These are phyloP conservation scores for Trogon melanurus DNA, from an alignment of 2,113 vertebrate genomes.

Conservation along the genomic window DNA sequence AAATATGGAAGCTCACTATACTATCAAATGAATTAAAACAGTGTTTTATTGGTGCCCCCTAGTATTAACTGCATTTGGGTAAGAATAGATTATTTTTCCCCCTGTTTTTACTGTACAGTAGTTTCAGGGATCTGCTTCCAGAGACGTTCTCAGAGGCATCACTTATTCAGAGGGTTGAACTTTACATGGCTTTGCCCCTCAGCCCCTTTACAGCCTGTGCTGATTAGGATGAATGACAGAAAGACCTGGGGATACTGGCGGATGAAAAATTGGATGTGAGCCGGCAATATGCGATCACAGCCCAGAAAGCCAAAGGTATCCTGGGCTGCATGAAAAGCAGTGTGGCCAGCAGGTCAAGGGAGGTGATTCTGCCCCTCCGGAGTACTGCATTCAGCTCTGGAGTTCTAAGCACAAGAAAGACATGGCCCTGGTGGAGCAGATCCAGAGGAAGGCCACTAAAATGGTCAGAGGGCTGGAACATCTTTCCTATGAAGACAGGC, in stretches of 20 bases:
- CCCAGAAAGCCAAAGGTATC: neutral
- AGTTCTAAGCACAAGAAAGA: neutral
- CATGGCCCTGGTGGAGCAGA: fast-evolving
- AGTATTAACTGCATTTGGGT: neutral
- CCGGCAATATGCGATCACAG: fast-evolving
- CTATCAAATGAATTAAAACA: neutral
- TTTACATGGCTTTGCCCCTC: neutral
- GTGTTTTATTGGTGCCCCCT: neutral
- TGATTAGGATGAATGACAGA: neutral
- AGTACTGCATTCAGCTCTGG: neutral
- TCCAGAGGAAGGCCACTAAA: neutral
- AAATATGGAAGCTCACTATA: neutral
- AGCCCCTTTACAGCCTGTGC: neutral
- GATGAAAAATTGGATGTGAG: neutral
- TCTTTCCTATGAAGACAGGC: neutral
- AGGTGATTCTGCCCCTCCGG: neutral
- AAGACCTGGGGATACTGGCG: neutral
- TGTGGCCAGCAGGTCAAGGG: fast-evolving
- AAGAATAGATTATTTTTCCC: neutral
- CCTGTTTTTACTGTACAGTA: neutral
- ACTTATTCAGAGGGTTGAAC: neutral
- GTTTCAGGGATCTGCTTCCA: neutral
- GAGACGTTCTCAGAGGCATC: neutral
- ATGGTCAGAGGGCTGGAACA: neutral
- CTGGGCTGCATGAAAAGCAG: neutral